Percentiles rank a stretch among this genome's conserved stretches.
phyloP scores from a whole-genome alignment of 2,888 invertebrate species.

The Drosophila eohydei region DNA sequence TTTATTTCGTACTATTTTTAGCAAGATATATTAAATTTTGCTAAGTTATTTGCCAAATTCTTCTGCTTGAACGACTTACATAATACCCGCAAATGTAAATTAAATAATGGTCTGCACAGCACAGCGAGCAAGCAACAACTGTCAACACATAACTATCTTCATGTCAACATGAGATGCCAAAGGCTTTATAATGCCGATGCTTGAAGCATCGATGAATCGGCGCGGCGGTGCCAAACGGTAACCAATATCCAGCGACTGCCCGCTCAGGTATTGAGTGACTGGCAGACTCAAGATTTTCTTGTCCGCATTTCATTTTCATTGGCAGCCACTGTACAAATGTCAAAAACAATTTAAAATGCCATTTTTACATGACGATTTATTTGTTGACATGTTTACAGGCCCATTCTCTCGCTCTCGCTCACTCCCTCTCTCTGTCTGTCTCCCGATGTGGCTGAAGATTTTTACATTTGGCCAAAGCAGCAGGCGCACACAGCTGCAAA shows the following conservation, averaged over 20 bases:
- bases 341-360: conserved; percentile 83
- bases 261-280: conserved; percentile 48
- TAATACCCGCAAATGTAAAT: conserved; percentile 11
- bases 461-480: conserved; percentile 48
- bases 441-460: conserved; percentile 34
- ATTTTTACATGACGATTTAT: conserved; percentile 83
- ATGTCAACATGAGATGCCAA: conserved; percentile 37
- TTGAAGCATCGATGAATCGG: conserved; percentile 21
- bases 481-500: conserved; percentile 41
- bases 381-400: conserved; percentile 75
- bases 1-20: background rate
- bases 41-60: conserved; percentile 5
- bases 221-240: conserved; percentile 9
- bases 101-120: conserved; percentile 21
- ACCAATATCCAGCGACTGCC: conserved; percentile 40
- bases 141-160: conserved; percentile 29
- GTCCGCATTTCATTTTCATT: conserved; percentile 77
- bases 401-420: conserved; percentile 26
- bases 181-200: conserved; percentile 42
- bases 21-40: background rate
- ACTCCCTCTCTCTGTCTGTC: background rate
- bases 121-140: conserved; percentile 32
- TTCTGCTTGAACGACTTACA: conserved; percentile 2
- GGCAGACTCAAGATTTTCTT: conserved; percentile 52
- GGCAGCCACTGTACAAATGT: conserved; percentile 79